Evolutionary conservation across 2,888 invertebrate genomes (phyloP), one percentile per base, ranked within the genome.

Genomic region (Parochlus steinenii): DNA sequence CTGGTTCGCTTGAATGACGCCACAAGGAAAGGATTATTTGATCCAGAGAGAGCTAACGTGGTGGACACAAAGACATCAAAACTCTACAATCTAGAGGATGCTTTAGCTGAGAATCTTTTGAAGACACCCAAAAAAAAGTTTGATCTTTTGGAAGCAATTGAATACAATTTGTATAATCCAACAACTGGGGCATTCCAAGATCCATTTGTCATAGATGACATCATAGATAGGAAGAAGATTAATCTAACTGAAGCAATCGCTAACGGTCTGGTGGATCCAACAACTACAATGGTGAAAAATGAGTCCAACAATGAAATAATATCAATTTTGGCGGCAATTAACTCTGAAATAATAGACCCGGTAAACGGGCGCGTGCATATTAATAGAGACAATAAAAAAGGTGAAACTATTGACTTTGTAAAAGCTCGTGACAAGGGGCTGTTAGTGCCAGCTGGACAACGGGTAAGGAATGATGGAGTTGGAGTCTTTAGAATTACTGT

Each of bases 1-100:
- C 58, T 87, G 33, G 69, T 86, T 4, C 80, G 79, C 51, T 65
- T 89, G 42, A 72, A 79, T 6, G 83, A 83, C 55, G 85, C 83
- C 31, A 83, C 83, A 64, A 72, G 81, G 43, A 79, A 78, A 55
- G 86, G 85, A 14, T 64, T 87, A 18, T 75, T 89, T 64, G 86
- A 87, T 55, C 72, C 80, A 8, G 85, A 85, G 44, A 85, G 81
- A 47, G 81, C 81, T 36, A 82, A 80, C 48, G 80, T 87, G 6
- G 58, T 85, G 42, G 83, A 87, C 49, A 81, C 81, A 5, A 71
- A 71, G 43, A 78, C 79, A 20, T 85, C 83, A 16, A 81, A 81
- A 56, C 62, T 86, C 14, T 70, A 81, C 51, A 67, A 77, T 2
- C 56, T 90, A 41, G 63, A 72, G 38, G 69, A 70, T 42, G 86